These are phyloP conservation scores for Gallinago stenura DNA, from an alignment of 2,797 vertebrate species.

Conservation along the genomic window DNA sequence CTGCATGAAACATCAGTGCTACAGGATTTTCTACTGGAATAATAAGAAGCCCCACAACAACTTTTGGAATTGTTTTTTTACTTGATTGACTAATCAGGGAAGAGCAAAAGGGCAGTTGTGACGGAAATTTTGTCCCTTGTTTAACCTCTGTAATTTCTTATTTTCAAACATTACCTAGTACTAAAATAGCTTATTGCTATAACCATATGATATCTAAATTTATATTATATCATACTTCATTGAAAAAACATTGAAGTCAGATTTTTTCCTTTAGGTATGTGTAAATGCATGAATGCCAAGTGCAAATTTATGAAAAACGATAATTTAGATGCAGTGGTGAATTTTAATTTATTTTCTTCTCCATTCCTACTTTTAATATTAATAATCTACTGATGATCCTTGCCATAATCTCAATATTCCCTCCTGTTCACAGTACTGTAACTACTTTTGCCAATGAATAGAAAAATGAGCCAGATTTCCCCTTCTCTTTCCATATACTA, in stretches of 20 bases:
- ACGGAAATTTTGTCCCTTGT: background rate
- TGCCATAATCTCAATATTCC: background rate
- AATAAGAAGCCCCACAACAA: background rate
- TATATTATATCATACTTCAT: background rate
- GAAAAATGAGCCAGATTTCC: background rate
- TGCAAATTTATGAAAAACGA: background rate
- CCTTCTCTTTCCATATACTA: background rate
- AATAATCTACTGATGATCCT: background rate
- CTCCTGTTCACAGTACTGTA: background rate
- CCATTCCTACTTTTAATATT: background rate
- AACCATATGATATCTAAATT: background rate
- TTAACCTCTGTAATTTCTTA: background rate
- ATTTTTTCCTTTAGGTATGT: background rate
- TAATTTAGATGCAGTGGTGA: background rate
- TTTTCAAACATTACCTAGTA: background rate
- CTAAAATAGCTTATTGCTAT: background rate
- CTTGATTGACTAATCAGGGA: background rate
- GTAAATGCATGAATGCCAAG: background rate
- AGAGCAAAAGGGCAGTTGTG: background rate
- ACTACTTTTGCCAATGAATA: background rate
- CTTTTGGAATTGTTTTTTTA: background rate
- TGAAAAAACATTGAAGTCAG: background rate
- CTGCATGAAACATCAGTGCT: background rate
- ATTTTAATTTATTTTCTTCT: background rate
- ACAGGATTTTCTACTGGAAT: background rate